Conservation (phyloP, 2,888 invertebrate species). For the Apotomis turbidana region DNA sequence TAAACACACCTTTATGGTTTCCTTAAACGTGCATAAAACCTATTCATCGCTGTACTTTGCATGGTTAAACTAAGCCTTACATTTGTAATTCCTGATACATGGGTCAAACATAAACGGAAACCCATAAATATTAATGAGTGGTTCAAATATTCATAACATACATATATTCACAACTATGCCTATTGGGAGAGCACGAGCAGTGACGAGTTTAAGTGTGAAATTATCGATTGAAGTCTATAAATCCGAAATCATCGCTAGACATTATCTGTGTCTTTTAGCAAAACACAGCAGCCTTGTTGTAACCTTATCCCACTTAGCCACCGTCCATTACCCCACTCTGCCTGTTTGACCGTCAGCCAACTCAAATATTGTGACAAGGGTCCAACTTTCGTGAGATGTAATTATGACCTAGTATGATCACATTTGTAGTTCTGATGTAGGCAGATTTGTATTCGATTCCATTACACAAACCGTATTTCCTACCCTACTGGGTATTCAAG, state of each 20-base stretch:
- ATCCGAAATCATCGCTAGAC: background rate
- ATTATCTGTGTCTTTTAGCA: background rate
- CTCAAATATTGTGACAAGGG: conserved; percentile 52
- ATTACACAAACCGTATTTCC: background rate
- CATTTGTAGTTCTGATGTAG: conserved; percentile 1
- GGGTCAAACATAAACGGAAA: too few relatives aligned
- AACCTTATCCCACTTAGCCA: conserved; percentile 32
- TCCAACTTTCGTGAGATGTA: conserved; percentile 38
- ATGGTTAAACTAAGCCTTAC: too few relatives aligned
- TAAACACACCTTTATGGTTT: too few relatives aligned
- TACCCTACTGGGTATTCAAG: background rate
- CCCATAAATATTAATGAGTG: too few relatives aligned
- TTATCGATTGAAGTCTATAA: too few relatives aligned
- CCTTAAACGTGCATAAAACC: too few relatives aligned
- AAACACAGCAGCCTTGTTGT: conserved; percentile 3
- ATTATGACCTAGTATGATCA: conserved; percentile 2
- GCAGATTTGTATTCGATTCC: background rate
- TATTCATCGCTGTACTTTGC: too few relatives aligned
- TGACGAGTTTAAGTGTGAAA: too few relatives aligned
- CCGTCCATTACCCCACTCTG: conserved; percentile 27
- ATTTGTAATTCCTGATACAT: too few relatives aligned
- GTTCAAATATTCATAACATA: too few relatives aligned
- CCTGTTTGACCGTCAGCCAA: conserved; percentile 43
- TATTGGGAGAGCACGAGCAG: too few relatives aligned
- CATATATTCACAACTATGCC: too few relatives aligned